phyloP scores from a whole-genome alignment of 1,140 invertebrate genomes.

The Bombus affinis region DNA sequence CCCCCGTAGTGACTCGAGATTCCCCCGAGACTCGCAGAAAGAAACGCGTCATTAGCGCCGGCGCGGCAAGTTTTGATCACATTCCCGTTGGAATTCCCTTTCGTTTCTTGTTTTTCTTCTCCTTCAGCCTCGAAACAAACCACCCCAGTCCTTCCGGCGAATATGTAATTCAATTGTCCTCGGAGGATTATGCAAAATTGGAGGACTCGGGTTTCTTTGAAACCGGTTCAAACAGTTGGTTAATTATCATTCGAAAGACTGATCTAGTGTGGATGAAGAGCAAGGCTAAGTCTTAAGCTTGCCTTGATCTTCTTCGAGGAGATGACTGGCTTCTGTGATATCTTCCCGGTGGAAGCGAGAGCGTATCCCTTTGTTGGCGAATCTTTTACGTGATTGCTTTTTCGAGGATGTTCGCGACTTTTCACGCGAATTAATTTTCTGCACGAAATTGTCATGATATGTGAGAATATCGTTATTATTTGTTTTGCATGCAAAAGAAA shows the following conservation, averaged over 20 bases:
- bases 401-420: too few relatives aligned
- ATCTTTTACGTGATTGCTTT: too few relatives aligned
- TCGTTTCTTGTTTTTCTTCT: background rate
- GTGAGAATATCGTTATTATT: too few relatives aligned
- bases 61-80: slow-evolving; percentile 33
- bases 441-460: too few relatives aligned
- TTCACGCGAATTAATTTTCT: too few relatives aligned
- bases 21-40: slow-evolving; percentile 23
- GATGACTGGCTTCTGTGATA: background rate
- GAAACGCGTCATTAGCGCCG: slow-evolving; percentile 34
- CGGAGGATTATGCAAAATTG: background rate
- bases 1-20: background rate
- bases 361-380: too few relatives aligned
- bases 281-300: background rate
- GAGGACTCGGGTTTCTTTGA: background rate
- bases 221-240: background rate
- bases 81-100: background rate
- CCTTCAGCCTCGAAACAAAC: background rate
- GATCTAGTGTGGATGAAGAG: background rate
- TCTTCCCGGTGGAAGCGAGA: background rate
- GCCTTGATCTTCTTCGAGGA: background rate
- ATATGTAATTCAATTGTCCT: slow-evolving; percentile 30
- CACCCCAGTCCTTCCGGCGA: background rate
- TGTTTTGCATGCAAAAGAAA: too few relatives aligned
- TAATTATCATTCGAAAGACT: slow-evolving; percentile 3